phyloP scores from a whole-genome alignment of 2,797 vertebrate species.

The Rhinatrema bivittatum region DNA sequence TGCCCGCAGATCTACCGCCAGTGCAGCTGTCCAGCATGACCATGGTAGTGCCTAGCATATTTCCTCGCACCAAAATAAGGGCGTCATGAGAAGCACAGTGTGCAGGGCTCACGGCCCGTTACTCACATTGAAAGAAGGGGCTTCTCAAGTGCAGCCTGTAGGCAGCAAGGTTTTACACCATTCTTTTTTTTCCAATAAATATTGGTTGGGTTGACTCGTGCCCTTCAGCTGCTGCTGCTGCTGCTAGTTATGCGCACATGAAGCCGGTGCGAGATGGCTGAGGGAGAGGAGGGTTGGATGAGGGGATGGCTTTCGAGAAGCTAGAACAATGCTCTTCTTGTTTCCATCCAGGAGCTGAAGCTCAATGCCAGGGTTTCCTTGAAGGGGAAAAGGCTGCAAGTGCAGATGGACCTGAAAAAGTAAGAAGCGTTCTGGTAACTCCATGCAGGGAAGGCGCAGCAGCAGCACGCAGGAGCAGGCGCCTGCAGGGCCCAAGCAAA shows the following conservation, averaged over 20 bases:
- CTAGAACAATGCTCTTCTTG: background rate
- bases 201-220: too few relatives aligned
- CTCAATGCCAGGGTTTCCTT: slow-evolving; percentile 74
- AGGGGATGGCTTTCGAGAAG: background rate
- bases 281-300: background rate
- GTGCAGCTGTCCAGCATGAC: slow-evolving; percentile 86
- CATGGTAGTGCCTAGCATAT: too few relatives aligned
- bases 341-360: slow-evolving; percentile 42
- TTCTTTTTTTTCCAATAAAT: too few relatives aligned
- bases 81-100: background rate
- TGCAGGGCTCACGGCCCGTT: accelerated
- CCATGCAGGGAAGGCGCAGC: too few relatives aligned
- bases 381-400: slow-evolving; percentile 69
- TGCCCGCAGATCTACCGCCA: slow-evolving; percentile 46
- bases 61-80: too few relatives aligned
- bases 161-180: too few relatives aligned
- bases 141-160: too few relatives aligned
- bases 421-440: slow-evolving; percentile 22
- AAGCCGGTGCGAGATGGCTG: background rate
- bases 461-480: too few relatives aligned
- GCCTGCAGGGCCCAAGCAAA: too few relatives aligned
- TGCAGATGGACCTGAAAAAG: slow-evolving; percentile 81
- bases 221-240: too few relatives aligned
- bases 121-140: background rate
- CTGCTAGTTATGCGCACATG: too few relatives aligned